Base-by-base conservation (phyloP, 2,797 vertebrate genomes). In the Gymnoscopelus microlampas region DNA sequence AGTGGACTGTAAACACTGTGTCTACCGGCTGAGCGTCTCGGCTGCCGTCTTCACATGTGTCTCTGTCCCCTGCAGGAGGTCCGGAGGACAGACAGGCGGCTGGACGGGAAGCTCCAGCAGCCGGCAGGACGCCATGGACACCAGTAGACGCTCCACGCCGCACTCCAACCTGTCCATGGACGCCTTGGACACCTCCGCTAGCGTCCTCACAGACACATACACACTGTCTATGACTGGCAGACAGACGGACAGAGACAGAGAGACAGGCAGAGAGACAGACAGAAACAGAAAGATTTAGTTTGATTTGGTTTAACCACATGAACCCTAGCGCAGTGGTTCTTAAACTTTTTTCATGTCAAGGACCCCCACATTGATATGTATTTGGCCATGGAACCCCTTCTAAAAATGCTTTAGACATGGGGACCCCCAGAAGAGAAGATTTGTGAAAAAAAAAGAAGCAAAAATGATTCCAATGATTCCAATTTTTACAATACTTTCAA, bases 91-190 rank as follows among this genome's bases (percentile, higher is more conserved):
- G 63, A 89, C 58, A 0, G 94, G 78, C 3, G 89, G 74, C 15
- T 94, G 91, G 61, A 91, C 92, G 1, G 92, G 94, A 56, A 95
- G 89, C 72, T 87, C 77, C 70, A 95, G 85, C 66, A 96, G 88
- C 35, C 76, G 1, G 53, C 91, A 93, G 79, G 87, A 88, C 0
- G 90, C 88, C 82, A 93, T 93, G 66, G 79, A 73, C n/a, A 87
- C 71, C 23, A 96, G 84, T 68, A 91, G 75, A 54, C 85, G 89
- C 15, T 91, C 90, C 51, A 96, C 90, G 65, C 94, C 93, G 78
- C 93, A 96, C 74, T 96, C 94, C 83, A 96, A 39, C 5, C 89
- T 91, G 78, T 96, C 95, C 15, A 76, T 53, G 0, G 85, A 85
- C 29, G 85, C 84, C 72, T 91, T 95, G 7, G 81, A 80, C 0